A percentile compares a stretch with the other conserved stretches of the same genome.
Evolutionary conservation across 2,888 invertebrate genomes (phyloP).

Genomic region (Dryococelus australis): DNA sequence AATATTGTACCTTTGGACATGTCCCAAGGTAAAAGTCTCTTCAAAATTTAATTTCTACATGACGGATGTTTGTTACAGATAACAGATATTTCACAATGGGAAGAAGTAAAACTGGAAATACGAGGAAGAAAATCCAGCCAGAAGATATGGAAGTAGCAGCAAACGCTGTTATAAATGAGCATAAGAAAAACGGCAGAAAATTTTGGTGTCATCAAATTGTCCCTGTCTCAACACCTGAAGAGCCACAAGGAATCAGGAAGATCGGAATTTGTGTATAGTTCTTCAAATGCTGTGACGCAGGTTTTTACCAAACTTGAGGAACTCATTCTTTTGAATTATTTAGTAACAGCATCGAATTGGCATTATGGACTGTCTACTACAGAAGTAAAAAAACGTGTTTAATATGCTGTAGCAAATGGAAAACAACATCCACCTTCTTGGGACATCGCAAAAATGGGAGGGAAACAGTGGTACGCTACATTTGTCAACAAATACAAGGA

Average conservation of each 20-base stretch:
- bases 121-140: neutral
- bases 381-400: neutral
- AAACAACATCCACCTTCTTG: neutral
- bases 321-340: neutral
- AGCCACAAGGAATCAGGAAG: neutral
- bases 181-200: neutral
- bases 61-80: neutral
- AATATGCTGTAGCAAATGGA: neutral
- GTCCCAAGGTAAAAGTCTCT: neutral
- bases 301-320: neutral
- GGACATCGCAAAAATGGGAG: neutral
- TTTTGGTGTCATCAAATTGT: neutral
- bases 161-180: neutral
- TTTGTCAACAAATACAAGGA: neutral
- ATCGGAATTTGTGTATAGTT: neutral
- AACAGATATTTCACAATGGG: neutral
- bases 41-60: neutral
- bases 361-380: neutral
- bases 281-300: neutral
- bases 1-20: neutral
- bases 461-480: neutral
- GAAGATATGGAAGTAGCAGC: neutral
- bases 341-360: neutral
- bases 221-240: neutral
- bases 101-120: neutral